Evolutionary conservation across 2,113 vertebrate species (phyloP).

Genomic region (Ifrita kowaldi): DNA sequence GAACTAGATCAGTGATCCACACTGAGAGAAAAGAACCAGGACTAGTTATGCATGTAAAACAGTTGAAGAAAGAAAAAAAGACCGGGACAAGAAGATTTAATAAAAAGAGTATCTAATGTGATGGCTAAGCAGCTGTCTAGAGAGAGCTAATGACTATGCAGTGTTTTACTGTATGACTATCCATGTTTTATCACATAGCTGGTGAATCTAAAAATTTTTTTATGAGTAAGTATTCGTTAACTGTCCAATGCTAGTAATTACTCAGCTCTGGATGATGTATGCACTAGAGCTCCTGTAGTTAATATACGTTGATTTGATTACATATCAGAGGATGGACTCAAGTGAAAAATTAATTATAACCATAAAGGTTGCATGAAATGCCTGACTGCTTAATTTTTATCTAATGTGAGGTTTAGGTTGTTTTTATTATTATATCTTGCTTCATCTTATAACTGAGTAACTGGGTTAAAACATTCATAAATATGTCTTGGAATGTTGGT

Average conservation of each 20-base stretch:
- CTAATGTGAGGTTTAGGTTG: background rate
- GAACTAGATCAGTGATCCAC: background rate
- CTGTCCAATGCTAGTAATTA: background rate
- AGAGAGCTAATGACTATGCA: background rate
- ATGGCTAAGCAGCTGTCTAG: background rate
- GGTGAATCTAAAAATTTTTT: background rate
- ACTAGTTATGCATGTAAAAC: background rate
- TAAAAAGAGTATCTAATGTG: background rate
- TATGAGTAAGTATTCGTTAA: background rate
- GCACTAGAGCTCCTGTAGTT: background rate
- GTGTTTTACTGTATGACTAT: background rate
- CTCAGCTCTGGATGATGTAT: background rate
- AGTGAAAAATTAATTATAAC: slow-evolving; percentile 49
- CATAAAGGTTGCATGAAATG: slow-evolving; percentile 5
- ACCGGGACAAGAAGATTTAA: background rate
- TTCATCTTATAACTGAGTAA: background rate
- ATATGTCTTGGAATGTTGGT: background rate
- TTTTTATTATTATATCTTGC: slow-evolving; percentile 27
- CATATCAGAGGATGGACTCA: slow-evolving; percentile 9
- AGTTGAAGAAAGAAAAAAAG: background rate
- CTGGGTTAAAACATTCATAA: slow-evolving; percentile 14
- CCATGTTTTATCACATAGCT: background rate
- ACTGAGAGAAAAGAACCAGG: background rate
- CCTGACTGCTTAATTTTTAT: slow-evolving; percentile 23
- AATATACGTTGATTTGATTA: background rate